Conservation (phyloP, 2,888 invertebrate genomes). For the Athalia circularis region DNA sequence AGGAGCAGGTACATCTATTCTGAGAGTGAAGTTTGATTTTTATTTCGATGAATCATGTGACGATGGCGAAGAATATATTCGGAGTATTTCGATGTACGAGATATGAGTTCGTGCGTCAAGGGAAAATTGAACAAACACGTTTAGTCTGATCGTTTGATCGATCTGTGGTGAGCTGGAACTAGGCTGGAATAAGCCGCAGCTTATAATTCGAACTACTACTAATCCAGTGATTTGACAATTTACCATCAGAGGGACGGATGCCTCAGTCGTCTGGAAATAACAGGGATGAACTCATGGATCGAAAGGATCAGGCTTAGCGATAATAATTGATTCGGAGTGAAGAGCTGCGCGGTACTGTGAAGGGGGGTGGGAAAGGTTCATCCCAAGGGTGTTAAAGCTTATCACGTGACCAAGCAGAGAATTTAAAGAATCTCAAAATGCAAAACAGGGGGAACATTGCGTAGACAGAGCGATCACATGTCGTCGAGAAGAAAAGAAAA, state of each 20-base stretch:
- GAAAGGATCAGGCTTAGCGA: not conserved
- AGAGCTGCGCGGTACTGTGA: no score
- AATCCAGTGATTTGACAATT: conserved; percentile 22
- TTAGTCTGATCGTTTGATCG: conserved; percentile 13
- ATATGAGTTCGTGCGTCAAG: not conserved
- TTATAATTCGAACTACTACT: conserved; percentile 11
- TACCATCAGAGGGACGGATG: not conserved
- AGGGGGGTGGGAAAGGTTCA: no score
- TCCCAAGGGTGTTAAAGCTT: no score
- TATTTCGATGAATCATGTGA: no score
- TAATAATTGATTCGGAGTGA: not conserved
- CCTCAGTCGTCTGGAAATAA: not conserved
- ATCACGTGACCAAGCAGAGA: no score
- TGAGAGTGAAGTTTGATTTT: no score
- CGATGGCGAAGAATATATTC: no score
- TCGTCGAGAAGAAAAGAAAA: no score
- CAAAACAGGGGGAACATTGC: no score
- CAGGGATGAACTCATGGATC: not conserved
- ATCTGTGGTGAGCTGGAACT: conserved; percentile 16
- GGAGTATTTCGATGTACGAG: not conserved
- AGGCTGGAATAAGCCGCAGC: conserved; percentile 18
- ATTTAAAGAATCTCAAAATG: no score
- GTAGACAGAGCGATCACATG: no score
- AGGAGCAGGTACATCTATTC: no score
- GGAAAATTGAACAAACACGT: not conserved